These are phyloP conservation scores for Pocota personata DNA, from an alignment of 2,888 invertebrate species.

Conservation along the genomic window DNA sequence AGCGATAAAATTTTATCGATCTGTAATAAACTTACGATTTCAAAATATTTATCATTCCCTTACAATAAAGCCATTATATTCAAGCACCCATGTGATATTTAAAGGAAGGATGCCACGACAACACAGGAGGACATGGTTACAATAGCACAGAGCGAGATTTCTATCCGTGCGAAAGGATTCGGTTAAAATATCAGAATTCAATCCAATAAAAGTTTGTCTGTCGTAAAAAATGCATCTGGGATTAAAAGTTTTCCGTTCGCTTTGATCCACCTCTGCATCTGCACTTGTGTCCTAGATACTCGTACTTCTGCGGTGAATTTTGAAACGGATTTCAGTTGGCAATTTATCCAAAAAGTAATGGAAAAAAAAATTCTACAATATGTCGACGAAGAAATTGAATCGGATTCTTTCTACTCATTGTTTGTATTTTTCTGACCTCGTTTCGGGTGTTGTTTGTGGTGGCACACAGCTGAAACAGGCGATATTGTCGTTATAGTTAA, in stretches of 20 bases:
- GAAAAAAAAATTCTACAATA: neutral
- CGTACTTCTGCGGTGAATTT: neutral
- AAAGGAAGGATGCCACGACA: neutral
- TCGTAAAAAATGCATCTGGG: conserved; percentile 27
- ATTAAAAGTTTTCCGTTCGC: conserved; percentile 28
- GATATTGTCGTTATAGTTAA: conserved; percentile 5
- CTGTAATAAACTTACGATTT: neutral
- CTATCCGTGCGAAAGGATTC: conserved; percentile 10
- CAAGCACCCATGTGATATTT: neutral
- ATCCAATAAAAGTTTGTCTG: conserved; percentile 36
- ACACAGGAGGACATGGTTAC: neutral
- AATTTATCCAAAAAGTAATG: neutral
- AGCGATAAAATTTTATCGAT: conserved; percentile 13
- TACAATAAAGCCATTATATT: neutral
- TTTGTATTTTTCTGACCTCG: conserved; percentile 16
- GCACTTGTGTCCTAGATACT: conserved; percentile 1
- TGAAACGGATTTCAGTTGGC: neutral
- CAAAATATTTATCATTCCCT: neutral
- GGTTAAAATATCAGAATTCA: conserved; percentile 30
- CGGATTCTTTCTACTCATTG: neutral
- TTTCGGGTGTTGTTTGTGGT: neutral
- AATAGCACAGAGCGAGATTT: neutral
- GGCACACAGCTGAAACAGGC: neutral
- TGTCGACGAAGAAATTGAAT: conserved; percentile 24
- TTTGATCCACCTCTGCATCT: conserved; percentile 22